Evolutionary conservation across 2,888 invertebrate species (phyloP).

Genomic region (Bugulina stolonifera): DNA sequence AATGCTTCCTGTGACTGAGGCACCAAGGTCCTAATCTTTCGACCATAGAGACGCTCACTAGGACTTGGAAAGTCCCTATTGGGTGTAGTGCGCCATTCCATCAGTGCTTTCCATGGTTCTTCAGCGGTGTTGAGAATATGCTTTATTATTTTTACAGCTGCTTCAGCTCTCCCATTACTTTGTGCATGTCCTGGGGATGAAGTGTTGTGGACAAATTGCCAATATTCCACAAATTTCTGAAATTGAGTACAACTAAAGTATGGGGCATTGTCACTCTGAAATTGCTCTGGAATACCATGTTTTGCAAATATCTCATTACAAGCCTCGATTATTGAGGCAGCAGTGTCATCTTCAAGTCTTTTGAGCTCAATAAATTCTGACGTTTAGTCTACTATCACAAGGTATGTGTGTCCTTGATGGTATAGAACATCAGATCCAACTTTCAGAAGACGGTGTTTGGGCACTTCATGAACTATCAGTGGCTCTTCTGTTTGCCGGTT

Average conservation of each 20-base stretch:
- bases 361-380: conserved; percentile 28
- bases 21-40: background rate
- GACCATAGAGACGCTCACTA: background rate
- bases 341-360: conserved; percentile 14
- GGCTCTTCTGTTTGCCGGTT: conserved; percentile 28
- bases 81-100: conserved; percentile 14
- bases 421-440: conserved; percentile 29
- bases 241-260: conserved; percentile 32
- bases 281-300: conserved; percentile 31
- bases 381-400: conserved; percentile 29
- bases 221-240: conserved; percentile 28
- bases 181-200: conserved; percentile 32
- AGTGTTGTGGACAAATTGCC: conserved; percentile 28
- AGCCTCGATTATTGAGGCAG: conserved; percentile 25
- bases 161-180: conserved; percentile 33
- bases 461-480: conserved; percentile 29
- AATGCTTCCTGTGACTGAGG: background rate
- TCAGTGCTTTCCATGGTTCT: conserved; percentile 18
- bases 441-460: conserved; percentile 27
- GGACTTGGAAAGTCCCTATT: conserved; percentile 18
- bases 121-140: conserved; percentile 29
- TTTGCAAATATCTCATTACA: conserved; percentile 30
- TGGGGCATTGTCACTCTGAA: conserved; percentile 32
- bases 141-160: conserved; percentile 30
- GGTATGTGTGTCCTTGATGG: conserved; percentile 26